Percentiles rank a stretch among this genome's conserved stretches.
Evolutionary conservation across 2,797 vertebrate species (phyloP).

Genomic region (Halcyon chelicuti): DNA sequence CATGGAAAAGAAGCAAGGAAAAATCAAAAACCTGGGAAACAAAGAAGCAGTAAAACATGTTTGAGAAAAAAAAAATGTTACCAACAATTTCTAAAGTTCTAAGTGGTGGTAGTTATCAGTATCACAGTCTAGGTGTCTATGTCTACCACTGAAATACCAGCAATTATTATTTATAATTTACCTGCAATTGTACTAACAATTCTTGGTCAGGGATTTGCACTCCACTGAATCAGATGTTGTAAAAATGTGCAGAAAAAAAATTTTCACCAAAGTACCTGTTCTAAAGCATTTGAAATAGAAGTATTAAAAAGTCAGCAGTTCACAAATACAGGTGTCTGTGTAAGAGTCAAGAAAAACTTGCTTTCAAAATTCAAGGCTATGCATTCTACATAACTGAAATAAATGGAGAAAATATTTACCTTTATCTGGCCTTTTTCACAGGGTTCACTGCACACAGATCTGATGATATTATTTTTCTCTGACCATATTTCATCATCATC

Average conservation of each 20-base stretch:
- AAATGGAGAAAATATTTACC: conserved; percentile 77
- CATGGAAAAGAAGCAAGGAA: background rate
- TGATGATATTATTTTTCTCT: conserved; percentile 88
- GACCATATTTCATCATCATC: conserved; percentile 96
- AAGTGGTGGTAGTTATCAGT: background rate
- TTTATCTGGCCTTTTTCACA: conserved; percentile 97
- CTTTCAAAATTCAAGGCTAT: background rate
- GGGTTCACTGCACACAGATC: conserved; percentile 97
- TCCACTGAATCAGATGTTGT: background rate
- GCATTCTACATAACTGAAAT: background rate
- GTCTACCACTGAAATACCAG: background rate
- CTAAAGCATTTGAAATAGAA: background rate
- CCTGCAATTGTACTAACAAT: background rate
- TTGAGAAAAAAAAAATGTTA: background rate
- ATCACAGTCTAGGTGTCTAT: background rate
- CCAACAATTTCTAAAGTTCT: background rate
- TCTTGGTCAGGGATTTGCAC: background rate
- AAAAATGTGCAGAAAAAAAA: background rate
- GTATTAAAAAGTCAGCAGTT: background rate
- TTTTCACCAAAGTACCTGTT: fast-evolving
- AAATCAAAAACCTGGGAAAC: background rate
- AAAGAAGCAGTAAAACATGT: background rate
- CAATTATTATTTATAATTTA: conserved; percentile 6
- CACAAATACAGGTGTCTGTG: background rate
- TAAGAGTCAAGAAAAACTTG: background rate